These are phyloP conservation scores for Stegana nigrithorax DNA, from an alignment of 2,888 invertebrate species.

Conservation along the genomic window DNA sequence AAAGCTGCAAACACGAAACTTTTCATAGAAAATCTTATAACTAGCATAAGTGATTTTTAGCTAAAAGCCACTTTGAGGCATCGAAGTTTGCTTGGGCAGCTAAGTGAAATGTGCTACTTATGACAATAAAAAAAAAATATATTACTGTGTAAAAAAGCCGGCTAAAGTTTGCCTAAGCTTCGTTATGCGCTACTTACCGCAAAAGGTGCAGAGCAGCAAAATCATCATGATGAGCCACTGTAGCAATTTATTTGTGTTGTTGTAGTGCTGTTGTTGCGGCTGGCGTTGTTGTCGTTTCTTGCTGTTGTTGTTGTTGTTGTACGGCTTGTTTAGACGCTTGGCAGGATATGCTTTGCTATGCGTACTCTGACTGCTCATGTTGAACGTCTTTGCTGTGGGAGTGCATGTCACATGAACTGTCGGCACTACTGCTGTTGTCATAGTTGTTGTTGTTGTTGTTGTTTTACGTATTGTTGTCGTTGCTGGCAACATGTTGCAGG, in stretches of 20 bases:
- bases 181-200: constrained; percentile 41
- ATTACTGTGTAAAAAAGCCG: too few relatives aligned
- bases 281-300: not conserved
- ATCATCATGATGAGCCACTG: constrained; percentile 36
- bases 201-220: constrained; percentile 37
- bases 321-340: constrained; percentile 17
- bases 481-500: constrained; percentile 18
- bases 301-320: constrained; percentile 26
- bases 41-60: too few relatives aligned
- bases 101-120: too few relatives aligned
- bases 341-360: constrained; percentile 28
- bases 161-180: not conserved
- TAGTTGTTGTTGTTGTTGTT: constrained; percentile 26
- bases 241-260: constrained; percentile 21
- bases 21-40: too few relatives aligned
- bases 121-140: too few relatives aligned
- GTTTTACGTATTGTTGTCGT: constrained; percentile 34
- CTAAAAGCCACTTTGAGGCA: too few relatives aligned
- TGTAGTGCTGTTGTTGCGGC: constrained; percentile 26
- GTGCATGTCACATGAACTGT: not conserved
- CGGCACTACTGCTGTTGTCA: constrained; percentile 26
- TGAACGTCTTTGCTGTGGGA: not conserved
- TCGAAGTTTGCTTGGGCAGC: too few relatives aligned
- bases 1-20: too few relatives aligned
- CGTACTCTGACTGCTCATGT: not conserved